phyloP scores from a whole-genome alignment of 2,797 vertebrate genomes.

The Lophius americanus region DNA sequence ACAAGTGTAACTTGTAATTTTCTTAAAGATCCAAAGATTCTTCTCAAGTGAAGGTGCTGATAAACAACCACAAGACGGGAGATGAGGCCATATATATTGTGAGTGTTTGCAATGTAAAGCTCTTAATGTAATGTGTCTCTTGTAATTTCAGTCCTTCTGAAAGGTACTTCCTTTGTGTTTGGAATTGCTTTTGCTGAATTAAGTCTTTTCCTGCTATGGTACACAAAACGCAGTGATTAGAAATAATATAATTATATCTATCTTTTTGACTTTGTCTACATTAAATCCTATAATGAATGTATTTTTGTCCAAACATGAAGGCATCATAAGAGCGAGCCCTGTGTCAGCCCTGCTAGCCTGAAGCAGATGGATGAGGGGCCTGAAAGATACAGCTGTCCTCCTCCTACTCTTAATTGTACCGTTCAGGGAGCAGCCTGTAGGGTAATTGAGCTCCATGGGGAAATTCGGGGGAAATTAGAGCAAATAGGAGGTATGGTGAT shows the following conservation, averaged over 20 bases:
- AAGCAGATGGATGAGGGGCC: conserved; percentile 61
- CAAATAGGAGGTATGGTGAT: conserved; percentile 66
- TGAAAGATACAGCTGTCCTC: conserved; percentile 58
- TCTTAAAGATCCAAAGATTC: conserved; percentile 25
- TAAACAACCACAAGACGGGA: conserved; percentile 22
- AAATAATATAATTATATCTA: background rate
- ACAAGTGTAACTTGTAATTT: conserved; percentile 10
- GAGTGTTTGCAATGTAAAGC: conserved; percentile 5
- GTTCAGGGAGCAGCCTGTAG: conserved; percentile 31
- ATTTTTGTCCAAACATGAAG: conserved; percentile 5
- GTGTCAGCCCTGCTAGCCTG: conserved; percentile 44
- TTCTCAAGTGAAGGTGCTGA: conserved; percentile 33
- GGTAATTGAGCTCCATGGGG: conserved; percentile 69
- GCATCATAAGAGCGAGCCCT: background rate
- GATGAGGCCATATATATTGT: conserved; percentile 5
- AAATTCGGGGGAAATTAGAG: conserved; percentile 58
- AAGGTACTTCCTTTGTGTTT: conserved; percentile 13
- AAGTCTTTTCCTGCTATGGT: too few species aligned
- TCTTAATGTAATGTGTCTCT: too few species aligned
- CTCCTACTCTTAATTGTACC: conserved; percentile 48
- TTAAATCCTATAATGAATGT: background rate
- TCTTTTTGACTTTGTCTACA: background rate
- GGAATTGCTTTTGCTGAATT: background rate
- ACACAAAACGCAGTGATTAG: background rate
- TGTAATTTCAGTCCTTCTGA: conserved; percentile 13